phyloP scores from a whole-genome alignment of 2,113 vertebrate genomes.

The Philantomba maxwellii region DNA sequence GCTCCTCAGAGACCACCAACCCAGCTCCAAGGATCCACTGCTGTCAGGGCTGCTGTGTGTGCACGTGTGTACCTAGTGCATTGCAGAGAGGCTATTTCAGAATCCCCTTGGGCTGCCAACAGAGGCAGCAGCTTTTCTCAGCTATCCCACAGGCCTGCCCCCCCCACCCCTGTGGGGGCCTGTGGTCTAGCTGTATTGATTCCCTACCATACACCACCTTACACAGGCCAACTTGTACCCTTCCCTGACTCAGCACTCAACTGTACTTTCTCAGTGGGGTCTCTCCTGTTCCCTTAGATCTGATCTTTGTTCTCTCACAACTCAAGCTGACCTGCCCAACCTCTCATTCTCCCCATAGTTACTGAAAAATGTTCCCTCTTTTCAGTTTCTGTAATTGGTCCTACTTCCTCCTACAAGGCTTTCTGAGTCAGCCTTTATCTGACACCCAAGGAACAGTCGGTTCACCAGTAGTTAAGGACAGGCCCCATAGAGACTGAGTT shows the following conservation, averaged over 20 bases:
- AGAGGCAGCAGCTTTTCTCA: neutral
- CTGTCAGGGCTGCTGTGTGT: neutral
- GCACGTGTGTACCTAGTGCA: neutral
- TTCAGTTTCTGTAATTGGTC: constrained; percentile 32
- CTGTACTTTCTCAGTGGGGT: neutral
- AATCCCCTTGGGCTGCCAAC: neutral
- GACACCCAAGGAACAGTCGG: constrained; percentile 9
- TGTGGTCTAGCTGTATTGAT: neutral
- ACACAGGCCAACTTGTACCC: neutral
- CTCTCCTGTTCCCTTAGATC: neutral
- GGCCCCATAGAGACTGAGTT: neutral
- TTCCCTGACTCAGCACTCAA: neutral
- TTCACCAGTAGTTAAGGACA: constrained; percentile 45
- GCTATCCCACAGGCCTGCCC: neutral
- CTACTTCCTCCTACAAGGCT: constrained; percentile 37
- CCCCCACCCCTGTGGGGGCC: neutral
- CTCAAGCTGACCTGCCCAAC: neutral
- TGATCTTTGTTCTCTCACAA: neutral
- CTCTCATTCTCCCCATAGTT: neutral
- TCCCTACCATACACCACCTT: neutral
- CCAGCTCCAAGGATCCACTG: neutral
- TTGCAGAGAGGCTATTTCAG: neutral
- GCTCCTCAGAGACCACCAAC: neutral
- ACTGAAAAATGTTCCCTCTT: constrained; percentile 4
- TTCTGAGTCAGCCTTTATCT: constrained; percentile 53